Conservation (phyloP, 2,888 invertebrate species). For the Nemotelus pantherinus region DNA sequence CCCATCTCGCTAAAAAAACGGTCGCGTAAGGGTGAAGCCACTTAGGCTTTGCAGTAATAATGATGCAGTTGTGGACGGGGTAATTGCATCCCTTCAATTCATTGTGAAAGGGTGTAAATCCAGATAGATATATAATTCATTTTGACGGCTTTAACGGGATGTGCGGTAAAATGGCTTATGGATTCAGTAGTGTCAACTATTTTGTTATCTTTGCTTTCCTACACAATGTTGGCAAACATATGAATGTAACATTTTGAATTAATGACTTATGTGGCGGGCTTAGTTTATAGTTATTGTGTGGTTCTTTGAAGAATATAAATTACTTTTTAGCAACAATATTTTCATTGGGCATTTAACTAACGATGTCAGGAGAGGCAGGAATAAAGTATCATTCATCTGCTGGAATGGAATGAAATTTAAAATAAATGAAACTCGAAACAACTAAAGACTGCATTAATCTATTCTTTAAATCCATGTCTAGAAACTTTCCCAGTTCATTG, state of each 20-base stretch:
- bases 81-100: slow-evolving; percentile 4
- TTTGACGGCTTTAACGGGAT: background rate
- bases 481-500: background rate
- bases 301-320: background rate
- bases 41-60: slow-evolving; percentile 12
- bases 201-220: background rate
- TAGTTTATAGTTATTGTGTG: background rate
- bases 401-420: too few species aligned
- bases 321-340: background rate
- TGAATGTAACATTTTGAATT: slow-evolving; percentile 14
- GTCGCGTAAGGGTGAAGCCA: slow-evolving; percentile 1
- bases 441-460: background rate
- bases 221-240: background rate
- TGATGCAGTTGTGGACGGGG: background rate
- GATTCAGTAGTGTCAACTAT: slow-evolving; percentile 18
- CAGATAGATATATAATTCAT: background rate
- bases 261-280: too few species aligned
- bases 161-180: background rate
- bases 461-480: background rate
- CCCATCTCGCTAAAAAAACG: background rate
- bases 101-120: slow-evolving; percentile 20
- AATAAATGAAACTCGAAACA: too few species aligned
- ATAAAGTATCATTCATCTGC: too few species aligned
- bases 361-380: too few species aligned
- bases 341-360: too few species aligned